phyloP scores from a whole-genome alignment of 2,113 vertebrate species.

The Cyprinodon variegatus region DNA sequence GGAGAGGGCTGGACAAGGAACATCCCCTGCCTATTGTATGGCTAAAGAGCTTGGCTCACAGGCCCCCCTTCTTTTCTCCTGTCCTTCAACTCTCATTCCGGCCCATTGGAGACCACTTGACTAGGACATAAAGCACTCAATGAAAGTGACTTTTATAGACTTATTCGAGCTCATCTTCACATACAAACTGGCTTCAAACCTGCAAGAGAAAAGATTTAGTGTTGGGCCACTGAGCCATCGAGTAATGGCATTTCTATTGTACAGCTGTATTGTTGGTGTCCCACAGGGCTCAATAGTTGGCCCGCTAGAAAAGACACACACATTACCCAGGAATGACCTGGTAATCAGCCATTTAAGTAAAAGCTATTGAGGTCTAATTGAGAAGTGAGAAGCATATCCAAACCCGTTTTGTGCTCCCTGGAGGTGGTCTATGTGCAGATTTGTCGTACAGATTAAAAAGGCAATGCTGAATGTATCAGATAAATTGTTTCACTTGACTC shows the following conservation, averaged over 20 bases:
- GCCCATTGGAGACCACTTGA: conserved; percentile 83
- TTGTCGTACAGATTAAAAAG: conserved; percentile 90
- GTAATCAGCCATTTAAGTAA: conserved; percentile 97
- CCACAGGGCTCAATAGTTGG: conserved; percentile 60
- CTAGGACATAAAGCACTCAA: conserved; percentile 95
- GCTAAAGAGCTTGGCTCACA: conserved; percentile 69
- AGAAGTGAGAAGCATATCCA: conserved; percentile 92
- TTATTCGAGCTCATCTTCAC: conserved; percentile 98
- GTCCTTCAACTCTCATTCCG: conserved; percentile 86
- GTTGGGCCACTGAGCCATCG: conserved; percentile 82
- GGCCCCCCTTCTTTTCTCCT: conserved; percentile 88
- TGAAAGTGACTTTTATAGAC: conserved; percentile 99
- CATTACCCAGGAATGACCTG: conserved; percentile 89
- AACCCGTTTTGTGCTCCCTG: conserved; percentile 89
- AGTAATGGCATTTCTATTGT: conserved; percentile 77
- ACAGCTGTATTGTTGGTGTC: conserved; percentile 79
- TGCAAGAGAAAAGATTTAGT: conserved; percentile 89
- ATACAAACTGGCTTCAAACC: conserved; percentile 89
- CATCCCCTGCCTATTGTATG: conserved; percentile 74
- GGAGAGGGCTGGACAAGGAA: conserved; percentile 79
- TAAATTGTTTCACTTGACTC: conserved; percentile 80
- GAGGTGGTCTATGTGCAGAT: conserved; percentile 85
- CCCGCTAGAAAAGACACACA: conserved; percentile 71
- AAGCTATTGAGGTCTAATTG: conserved; percentile 88
- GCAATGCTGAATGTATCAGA: conserved; percentile 83